These are phyloP conservation scores for Chaetorhynchus papuensis DNA, from an alignment of 2,113 vertebrate genomes.

Conservation along the genomic window DNA sequence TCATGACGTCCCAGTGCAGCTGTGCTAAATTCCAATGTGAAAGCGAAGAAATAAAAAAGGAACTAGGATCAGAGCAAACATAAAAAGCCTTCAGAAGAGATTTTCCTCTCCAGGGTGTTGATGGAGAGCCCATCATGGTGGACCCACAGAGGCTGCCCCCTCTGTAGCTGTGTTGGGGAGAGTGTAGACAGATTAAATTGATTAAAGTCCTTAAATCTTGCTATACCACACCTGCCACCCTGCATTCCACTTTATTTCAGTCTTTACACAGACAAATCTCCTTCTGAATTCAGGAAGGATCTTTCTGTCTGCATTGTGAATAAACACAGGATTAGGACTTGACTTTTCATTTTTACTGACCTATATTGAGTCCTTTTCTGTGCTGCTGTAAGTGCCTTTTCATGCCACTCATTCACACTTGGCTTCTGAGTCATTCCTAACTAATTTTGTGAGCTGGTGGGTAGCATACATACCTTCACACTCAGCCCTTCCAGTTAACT, in stretches of 20 bases:
- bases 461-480: not conserved
- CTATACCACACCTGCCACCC: not conserved
- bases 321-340: not conserved
- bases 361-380: not conserved
- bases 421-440: constrained; percentile 26
- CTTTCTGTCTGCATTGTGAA: not conserved
- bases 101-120: not conserved
- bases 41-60: not conserved
- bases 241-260: not conserved
- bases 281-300: not conserved
- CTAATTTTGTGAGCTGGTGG: constrained; percentile 42
- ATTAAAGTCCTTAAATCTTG: not conserved
- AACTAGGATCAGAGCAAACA: not conserved
- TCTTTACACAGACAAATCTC: not conserved
- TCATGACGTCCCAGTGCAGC: constrained; percentile 9
- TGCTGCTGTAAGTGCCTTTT: not conserved
- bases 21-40: constrained; percentile 25
- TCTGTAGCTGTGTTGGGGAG: not conserved
- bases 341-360: constrained; percentile 4
- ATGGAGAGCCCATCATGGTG: not conserved
- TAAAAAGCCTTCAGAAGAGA: not conserved
- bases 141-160: not conserved
- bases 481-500: not conserved
- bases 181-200: not conserved
- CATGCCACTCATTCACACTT: not conserved